Percentiles rank a stretch among this genome's conserved stretches.
These are phyloP conservation scores for Neoscelio sp. DNA, from an alignment of 2,888 invertebrate species.

Conservation along the genomic window DNA sequence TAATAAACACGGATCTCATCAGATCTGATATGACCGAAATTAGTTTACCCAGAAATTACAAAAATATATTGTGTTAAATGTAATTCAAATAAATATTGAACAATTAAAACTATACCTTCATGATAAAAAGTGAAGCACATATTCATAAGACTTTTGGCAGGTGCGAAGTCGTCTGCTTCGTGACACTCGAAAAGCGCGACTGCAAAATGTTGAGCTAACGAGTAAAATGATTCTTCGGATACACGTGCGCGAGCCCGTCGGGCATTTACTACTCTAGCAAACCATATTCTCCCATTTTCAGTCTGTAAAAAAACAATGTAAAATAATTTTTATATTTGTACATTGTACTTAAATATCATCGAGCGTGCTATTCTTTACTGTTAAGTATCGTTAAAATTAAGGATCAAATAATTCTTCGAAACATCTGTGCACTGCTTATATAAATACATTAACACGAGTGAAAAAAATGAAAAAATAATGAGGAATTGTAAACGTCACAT, in stretches of 20 bases:
- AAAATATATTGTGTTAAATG: too few species aligned
- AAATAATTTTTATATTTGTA: conserved; percentile 28
- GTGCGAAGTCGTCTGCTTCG: conserved; percentile 88
- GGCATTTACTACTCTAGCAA: conserved; percentile 87
- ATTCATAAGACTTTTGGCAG: conserved; percentile 90
- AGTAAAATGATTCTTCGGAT: conserved; percentile 87
- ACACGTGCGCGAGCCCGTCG: conserved; percentile 87
- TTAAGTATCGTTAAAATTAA: too few species aligned
- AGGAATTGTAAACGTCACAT: too few species aligned
- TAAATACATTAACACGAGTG: too few species aligned
- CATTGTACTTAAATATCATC: too few species aligned
- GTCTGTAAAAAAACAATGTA: conserved; percentile 81
- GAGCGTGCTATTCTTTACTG: too few species aligned
- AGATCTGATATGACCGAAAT: too few species aligned
- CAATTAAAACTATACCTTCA: conserved; percentile 84
- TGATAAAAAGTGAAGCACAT: conserved; percentile 90
- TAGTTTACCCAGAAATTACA: too few species aligned
- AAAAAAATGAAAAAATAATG: too few species aligned
- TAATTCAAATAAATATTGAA: background rate
- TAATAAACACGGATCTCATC: too few species aligned
- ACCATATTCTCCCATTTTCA: conserved; percentile 88
- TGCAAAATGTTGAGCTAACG: conserved; percentile 89
- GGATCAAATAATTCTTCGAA: too few species aligned
- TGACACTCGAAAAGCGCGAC: conserved; percentile 89
- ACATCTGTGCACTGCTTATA: too few species aligned